Base-by-base conservation (phyloP, 2,797 vertebrate genomes). In the Vireo griseus region DNA sequence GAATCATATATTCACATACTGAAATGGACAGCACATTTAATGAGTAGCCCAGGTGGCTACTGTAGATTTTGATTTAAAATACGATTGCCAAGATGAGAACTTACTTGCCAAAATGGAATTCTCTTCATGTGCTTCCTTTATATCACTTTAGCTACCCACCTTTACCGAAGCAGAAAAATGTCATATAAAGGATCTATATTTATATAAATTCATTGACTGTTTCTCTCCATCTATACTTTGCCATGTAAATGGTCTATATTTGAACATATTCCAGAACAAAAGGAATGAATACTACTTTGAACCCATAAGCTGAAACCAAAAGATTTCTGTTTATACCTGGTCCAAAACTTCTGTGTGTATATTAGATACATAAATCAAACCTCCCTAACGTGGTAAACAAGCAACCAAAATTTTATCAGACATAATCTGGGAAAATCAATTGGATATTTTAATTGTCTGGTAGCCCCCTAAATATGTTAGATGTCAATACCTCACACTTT, bases 31-130 rank as follows among this genome's bases (percentile, higher is more conserved):
- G 54, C 39, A 73, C 24, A 22, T 58, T 63, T 88, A 93, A 96
- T 85, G 68, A 93, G 58, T 35, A 87, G 91, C 47, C 84, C 94
- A 96, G 86, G 72, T 90, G 91, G 54, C 91, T 90, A 92, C 95
- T 72, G 86, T 12, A 72, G 81, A 77, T 91, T 93, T 48, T 71
- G 42, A 88, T 77, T 88, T 92, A 51, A 77, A 85, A 63, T 21
- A 63, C 48, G 40, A 66, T 21, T 83, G 65, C 84, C 68, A 95
- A 91, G 66, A 92, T 28, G 31, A 58, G 78, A 89, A 74, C 18
- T 68, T 54, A 68, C 28, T 77, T 95, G 86, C 50, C 81, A 93
- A 88, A 92, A 83, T 51, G 11, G 44, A 93, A 87, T 51, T 57
- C n/a, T 90, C 72, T 80, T 90, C 0, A 0, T 72, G 33, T 47